A percentile compares a stretch with the other conserved stretches of the same genome.
phyloP scores from a whole-genome alignment of 2,797 vertebrate species.

The Tapirus indicus region DNA sequence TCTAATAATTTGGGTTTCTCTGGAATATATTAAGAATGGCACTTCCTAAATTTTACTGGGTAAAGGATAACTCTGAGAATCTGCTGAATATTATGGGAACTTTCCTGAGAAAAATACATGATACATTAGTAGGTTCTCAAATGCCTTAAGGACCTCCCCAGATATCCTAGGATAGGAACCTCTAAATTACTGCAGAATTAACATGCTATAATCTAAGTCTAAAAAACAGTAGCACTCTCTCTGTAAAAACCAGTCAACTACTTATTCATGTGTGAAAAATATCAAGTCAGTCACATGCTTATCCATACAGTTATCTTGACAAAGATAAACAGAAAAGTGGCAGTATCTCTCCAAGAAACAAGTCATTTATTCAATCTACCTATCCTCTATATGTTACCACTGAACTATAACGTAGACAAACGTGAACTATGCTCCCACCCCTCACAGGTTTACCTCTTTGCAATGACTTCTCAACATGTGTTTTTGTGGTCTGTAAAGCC shows the following conservation, averaged over 20 bases:
- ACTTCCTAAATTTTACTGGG: not conserved
- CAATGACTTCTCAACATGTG: constrained; percentile 89
- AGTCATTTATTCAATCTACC: not conserved
- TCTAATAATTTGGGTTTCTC: not conserved
- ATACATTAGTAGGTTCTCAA: not conserved
- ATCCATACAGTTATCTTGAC: not conserved
- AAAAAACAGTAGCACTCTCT: not conserved
- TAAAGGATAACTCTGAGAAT: not conserved
- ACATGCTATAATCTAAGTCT: not conserved
- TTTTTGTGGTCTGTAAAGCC: constrained; percentile 90
- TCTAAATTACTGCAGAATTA: constrained; percentile 30
- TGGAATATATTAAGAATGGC: not conserved
- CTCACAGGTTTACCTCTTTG: constrained; percentile 92
- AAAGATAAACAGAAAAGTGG: not conserved
- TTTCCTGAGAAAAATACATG: not conserved
- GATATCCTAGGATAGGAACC: not conserved
- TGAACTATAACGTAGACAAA: not conserved
- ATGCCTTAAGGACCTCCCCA: not conserved
- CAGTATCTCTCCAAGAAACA: not conserved
- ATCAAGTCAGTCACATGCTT: not conserved
- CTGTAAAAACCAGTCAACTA: not conserved
- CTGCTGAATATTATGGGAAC: not conserved
- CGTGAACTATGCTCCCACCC: not conserved
- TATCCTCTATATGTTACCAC: not conserved
- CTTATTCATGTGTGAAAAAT: not conserved